phyloP scores from a whole-genome alignment of 2,113 vertebrate genomes.

The Sphyrna mokarran region DNA sequence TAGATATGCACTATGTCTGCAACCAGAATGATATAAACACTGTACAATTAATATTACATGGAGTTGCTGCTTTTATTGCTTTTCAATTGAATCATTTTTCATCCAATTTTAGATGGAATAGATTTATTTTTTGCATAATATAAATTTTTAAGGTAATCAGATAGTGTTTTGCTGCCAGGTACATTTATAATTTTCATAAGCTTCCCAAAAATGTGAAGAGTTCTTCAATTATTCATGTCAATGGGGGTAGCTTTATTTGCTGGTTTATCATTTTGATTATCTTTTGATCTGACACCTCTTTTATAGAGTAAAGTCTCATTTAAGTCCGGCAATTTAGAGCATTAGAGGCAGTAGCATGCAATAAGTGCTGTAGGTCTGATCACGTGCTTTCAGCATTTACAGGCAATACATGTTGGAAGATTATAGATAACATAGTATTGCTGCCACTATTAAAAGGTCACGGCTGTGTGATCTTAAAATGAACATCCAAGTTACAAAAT shows the following conservation, averaged over 20 bases:
- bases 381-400: background rate
- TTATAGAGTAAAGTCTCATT: background rate
- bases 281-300: conserved; percentile 12
- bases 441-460: background rate
- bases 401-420: background rate
- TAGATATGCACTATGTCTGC: background rate
- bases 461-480: background rate
- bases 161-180: background rate
- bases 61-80: conserved; percentile 23
- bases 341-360: background rate
- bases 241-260: background rate
- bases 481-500: background rate
- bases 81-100: conserved; percentile 29
- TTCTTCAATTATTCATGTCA: conserved; percentile 26
- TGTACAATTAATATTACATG: conserved; percentile 27
- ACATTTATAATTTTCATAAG: conserved; percentile 12
- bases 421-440: background rate
- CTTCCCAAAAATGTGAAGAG: conserved; percentile 18
- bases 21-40: conserved; percentile 10
- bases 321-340: background rate
- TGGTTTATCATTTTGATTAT: conserved; percentile 25
- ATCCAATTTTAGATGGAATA: conserved; percentile 22
- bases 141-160: conserved; percentile 18
- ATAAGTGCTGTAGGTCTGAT: background rate
- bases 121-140: conserved; percentile 29